phyloP scores from a whole-genome alignment of 2,113 vertebrate genomes.

The Campylomormyrus numenius region DNA sequence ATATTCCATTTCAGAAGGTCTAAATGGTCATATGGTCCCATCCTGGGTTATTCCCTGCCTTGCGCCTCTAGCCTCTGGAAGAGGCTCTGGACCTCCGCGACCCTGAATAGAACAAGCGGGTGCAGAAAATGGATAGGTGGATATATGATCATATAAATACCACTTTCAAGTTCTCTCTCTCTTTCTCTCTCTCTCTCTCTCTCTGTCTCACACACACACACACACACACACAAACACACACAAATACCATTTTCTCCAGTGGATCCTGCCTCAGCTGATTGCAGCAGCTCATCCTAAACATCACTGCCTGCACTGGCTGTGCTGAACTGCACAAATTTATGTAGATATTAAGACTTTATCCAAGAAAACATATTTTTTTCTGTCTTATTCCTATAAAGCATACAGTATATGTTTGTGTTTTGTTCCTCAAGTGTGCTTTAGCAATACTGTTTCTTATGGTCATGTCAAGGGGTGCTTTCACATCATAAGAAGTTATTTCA shows the following conservation, averaged over 20 bases:
- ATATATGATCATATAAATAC: background rate
- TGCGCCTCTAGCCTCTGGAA: background rate
- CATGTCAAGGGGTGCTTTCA: background rate
- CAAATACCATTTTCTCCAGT: background rate
- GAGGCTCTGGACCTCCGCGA: background rate
- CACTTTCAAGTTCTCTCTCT: background rate
- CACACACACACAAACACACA: background rate
- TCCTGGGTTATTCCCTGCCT: background rate
- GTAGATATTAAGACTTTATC: background rate
- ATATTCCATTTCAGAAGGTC: background rate
- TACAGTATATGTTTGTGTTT: background rate
- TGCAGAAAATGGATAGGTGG: background rate
- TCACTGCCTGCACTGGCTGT: background rate
- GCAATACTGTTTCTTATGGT: background rate
- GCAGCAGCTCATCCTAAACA: background rate
- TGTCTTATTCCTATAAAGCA: background rate
- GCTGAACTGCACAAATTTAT: background rate
- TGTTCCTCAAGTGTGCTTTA: background rate
- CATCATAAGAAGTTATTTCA: background rate
- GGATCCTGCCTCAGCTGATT: background rate
- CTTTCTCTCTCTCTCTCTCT: background rate
- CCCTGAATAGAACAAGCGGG: background rate
- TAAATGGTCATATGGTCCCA: background rate
- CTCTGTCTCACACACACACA: background rate
- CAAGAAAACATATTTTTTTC: background rate